phyloP scores from a whole-genome alignment of 2,797 vertebrate genomes.

The Molothrus aeneus region DNA sequence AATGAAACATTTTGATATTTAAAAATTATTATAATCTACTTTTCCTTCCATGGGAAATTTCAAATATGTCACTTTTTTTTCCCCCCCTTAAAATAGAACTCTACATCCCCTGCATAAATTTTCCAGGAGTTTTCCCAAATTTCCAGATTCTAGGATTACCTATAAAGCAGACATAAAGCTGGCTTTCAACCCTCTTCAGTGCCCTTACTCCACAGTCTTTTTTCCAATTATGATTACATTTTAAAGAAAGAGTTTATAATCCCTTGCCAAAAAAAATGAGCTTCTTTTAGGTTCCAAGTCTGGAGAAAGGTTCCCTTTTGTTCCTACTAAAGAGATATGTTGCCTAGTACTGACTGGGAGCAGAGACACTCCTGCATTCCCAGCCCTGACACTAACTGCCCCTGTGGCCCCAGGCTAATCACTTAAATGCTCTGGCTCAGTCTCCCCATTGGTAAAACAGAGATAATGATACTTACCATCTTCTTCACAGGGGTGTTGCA shows the following conservation, averaged over 20 bases:
- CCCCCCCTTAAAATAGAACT: background rate
- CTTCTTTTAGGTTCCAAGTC: constrained; percentile 64
- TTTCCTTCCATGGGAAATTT: constrained; percentile 68
- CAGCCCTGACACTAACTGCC: constrained; percentile 71
- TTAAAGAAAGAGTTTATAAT: constrained; percentile 63
- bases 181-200: constrained; percentile 16
- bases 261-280: constrained; percentile 54
- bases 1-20: constrained; percentile 69
- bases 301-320: constrained; percentile 70
- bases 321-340: constrained; percentile 63
- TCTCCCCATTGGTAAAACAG: constrained; percentile 63
- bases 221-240: constrained; percentile 61
- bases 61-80: background rate
- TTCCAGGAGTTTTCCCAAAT: constrained; percentile 38
- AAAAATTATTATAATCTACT: constrained; percentile 60
- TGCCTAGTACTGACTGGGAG: constrained; percentile 66
- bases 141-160: constrained; percentile 11
- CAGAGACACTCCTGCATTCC: constrained; percentile 70
- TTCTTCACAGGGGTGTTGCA: constrained; percentile 65
- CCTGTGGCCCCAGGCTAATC: constrained; percentile 68
- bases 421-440: constrained; percentile 67
- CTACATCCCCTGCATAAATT: background rate
- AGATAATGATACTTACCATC: constrained; percentile 71
- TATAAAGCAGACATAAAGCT: background rate
- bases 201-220: constrained; percentile 10